Evolutionary conservation across 2,113 vertebrate species (phyloP).

Genomic region (Zeus faber): DNA sequence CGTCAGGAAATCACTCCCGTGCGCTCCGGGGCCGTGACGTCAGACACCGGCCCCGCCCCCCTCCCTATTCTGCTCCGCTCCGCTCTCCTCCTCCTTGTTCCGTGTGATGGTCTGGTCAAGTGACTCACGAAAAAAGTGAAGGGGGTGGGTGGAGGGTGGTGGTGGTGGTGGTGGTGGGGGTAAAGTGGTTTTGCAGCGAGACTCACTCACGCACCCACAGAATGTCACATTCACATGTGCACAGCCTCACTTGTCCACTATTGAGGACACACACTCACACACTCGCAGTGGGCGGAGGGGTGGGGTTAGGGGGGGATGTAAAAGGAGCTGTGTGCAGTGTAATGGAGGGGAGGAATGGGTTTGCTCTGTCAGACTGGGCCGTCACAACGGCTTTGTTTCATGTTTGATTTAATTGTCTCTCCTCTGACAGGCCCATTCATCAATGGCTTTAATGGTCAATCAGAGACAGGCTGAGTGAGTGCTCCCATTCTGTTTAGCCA

Average conservation of each 20-base stretch:
- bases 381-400: slow-evolving; percentile 99
- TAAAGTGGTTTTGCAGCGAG: slow-evolving; percentile 63
- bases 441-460: slow-evolving; percentile 99
- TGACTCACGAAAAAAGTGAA: slow-evolving; percentile 62
- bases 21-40: slow-evolving; percentile 85
- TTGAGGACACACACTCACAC: slow-evolving; percentile 41
- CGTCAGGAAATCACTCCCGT: slow-evolving; percentile 97
- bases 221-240: slow-evolving; percentile 61
- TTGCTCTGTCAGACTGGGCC: slow-evolving; percentile 98
- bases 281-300: slow-evolving; percentile 41
- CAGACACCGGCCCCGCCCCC: slow-evolving; percentile 67
- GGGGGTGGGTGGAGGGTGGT: too few relatives aligned
- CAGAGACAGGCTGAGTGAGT: slow-evolving; percentile 98
- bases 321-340: slow-evolving; percentile 74
- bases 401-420: slow-evolving; percentile 99
- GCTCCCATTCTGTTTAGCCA: slow-evolving; percentile 95
- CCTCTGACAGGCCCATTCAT: slow-evolving; percentile 99
- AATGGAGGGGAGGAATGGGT: slow-evolving; percentile 89
- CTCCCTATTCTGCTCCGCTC: neutral
- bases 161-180: too few relatives aligned
- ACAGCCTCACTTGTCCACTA: slow-evolving; percentile 58
- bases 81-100: slow-evolving; percentile 11
- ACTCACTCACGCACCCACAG: too few relatives aligned
- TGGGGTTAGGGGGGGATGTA: slow-evolving; percentile 69
- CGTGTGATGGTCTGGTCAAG: slow-evolving; percentile 54